Conservation (phyloP, 2,113 vertebrate genomes). For the Amphilophus citrinellus region DNA sequence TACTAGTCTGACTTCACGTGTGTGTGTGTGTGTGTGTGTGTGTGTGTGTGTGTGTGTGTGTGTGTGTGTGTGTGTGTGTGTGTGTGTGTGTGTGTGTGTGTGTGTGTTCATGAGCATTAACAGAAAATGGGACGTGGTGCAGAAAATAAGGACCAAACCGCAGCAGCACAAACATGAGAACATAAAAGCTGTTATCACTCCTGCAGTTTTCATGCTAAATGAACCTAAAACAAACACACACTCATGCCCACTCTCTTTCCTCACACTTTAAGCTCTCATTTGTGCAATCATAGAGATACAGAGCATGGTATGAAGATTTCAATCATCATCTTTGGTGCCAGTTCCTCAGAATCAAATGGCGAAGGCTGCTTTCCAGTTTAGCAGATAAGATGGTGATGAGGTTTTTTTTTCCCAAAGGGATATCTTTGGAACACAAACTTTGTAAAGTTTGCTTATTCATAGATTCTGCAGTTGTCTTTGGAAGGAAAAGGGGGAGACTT, state of each 20-base stretch:
- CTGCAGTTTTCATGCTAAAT: not conserved
- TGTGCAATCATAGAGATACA: not conserved
- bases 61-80: not conserved
- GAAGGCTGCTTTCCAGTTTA: not conserved
- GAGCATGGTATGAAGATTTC: not conserved
- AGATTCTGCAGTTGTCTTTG: not conserved
- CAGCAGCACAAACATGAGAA: not conserved
- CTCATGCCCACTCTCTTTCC: not conserved
- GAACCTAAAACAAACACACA: not conserved
- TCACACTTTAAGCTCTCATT: not conserved
- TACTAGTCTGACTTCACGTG: not conserved
- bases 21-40: no score
- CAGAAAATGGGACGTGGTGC: not conserved
- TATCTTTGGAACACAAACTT: not conserved
- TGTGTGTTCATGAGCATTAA: fast-evolving
- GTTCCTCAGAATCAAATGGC: not conserved
- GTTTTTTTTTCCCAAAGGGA: not conserved
- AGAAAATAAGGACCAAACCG: not conserved
- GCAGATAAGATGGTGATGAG: not conserved
- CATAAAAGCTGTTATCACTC: not conserved
- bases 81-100: no score
- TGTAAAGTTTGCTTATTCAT: fast-evolving
- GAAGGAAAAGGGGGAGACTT: not conserved
- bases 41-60: not conserved
- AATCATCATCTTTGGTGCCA: not conserved